phyloP scores from a whole-genome alignment of 1,140 invertebrate species.

The Stegodyphus dumicola region DNA sequence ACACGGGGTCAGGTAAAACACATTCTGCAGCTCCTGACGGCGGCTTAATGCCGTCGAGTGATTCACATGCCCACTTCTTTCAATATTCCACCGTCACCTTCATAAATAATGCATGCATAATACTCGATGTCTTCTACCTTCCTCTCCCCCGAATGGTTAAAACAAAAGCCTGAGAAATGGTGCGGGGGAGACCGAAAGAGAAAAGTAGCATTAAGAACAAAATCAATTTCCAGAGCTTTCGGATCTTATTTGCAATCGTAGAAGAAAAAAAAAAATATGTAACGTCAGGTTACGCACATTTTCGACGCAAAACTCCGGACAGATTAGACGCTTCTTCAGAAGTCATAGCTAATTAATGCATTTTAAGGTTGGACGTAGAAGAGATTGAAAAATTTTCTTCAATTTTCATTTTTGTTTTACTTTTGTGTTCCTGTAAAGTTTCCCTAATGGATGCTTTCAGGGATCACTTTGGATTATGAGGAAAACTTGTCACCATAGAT shows the following conservation, averaged over 20 bases:
- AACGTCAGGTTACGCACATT: not conserved
- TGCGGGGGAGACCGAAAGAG: not conserved
- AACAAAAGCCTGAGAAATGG: not conserved
- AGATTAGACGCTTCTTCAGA: slow-evolving; percentile 33
- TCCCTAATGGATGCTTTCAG: not conserved
- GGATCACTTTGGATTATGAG: not conserved
- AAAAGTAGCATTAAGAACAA: slow-evolving; percentile 17
- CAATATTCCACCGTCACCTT: slow-evolving; percentile 17
- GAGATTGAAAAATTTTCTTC: no score
- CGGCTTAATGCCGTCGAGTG: not conserved
- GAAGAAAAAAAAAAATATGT: no score
- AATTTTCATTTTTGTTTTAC: not conserved
- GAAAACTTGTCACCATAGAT: not conserved
- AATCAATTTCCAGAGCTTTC: slow-evolving; percentile 20
- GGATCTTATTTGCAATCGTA: slow-evolving; percentile 1
- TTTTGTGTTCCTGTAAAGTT: not conserved
- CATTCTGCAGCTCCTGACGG: not conserved
- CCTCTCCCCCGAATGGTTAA: slow-evolving; percentile 1
- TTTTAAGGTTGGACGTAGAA: not conserved
- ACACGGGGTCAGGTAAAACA: slow-evolving; percentile 15
- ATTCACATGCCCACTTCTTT: slow-evolving; percentile 13
- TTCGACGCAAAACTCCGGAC: slow-evolving; percentile 31
- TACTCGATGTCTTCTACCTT: not conserved
- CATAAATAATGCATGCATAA: slow-evolving; percentile 33
- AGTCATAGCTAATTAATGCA: slow-evolving; percentile 40